Percentiles rank a stretch among this genome's conserved stretches.
Conservation (phyloP, 1,140 invertebrate genomes). For the Cherax destructor region DNA sequence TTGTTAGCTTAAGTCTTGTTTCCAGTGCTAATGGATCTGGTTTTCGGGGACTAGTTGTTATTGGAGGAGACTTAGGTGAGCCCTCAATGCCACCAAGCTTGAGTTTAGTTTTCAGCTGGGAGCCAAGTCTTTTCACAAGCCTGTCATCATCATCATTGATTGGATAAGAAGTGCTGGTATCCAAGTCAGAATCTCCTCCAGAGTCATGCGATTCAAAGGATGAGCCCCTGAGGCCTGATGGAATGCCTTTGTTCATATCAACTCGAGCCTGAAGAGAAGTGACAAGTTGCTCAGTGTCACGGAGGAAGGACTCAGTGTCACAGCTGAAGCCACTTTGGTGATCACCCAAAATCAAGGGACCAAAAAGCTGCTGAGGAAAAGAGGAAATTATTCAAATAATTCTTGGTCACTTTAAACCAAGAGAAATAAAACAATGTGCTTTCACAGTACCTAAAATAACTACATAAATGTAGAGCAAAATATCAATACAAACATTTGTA, state of each 20-base stretch:
- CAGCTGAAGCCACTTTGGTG: constrained; percentile 67
- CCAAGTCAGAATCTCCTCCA: constrained; percentile 74
- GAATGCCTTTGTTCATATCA: constrained; percentile 24
- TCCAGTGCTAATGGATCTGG: background rate
- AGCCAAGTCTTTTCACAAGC: constrained; percentile 44
- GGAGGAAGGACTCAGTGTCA: constrained; percentile 78
- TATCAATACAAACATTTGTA: no score
- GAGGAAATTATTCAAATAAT: constrained; percentile 1
- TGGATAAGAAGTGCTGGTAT: constrained; percentile 73
- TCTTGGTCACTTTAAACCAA: background rate
- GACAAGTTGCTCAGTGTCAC: constrained; percentile 78
- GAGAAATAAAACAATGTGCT: background rate
- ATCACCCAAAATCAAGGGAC: background rate
- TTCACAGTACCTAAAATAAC: no score
- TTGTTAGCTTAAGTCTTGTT: constrained; percentile 25
- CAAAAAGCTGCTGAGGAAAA: constrained; percentile 20
- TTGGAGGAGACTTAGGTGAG: constrained; percentile 26
- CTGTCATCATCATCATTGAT: constrained; percentile 65
- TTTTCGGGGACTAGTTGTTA: constrained; percentile 32
- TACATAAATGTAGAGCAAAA: no score
- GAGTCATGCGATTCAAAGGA: constrained; percentile 72
- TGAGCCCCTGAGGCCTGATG: constrained; percentile 31
- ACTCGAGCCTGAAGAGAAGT: constrained; percentile 78
- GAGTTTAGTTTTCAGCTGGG: constrained; percentile 51
- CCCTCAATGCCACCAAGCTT: constrained; percentile 60